Base-by-base conservation (phyloP, 2,113 vertebrate species). In the Phasianus colchicus region DNA sequence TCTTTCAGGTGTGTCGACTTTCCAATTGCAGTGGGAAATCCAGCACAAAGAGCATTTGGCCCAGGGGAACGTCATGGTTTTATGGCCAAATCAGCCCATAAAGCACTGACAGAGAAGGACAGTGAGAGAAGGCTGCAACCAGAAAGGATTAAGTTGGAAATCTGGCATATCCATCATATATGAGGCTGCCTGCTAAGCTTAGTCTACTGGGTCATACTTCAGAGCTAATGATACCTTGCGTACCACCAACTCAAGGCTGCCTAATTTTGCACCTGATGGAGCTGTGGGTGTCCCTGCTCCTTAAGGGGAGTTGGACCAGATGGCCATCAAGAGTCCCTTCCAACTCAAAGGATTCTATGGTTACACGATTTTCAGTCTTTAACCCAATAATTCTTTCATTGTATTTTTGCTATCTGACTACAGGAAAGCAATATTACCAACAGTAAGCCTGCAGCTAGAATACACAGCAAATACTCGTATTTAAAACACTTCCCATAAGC, bases 401-500 rank as follows among this genome's bases (percentile, higher is more conserved):
- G 40, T 0, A 1, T 11, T 48, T 48, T 0, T 43, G 27, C 19
- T 4, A 54, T 24, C 10, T 9, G 36, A 17, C 48, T 76, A 61
- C n/a, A 55, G 24, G 42, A 65, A 14, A 11, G 2, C 78, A 29
- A 54, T 38, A 58, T 69, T 25, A 15, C 0, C 19, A 63, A 36
- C 12, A n/a, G 30, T 8, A 52, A 47, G 54, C 7, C 67, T 24
- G 32, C 2, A 5, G 86, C 24, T 2, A 29, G 65, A 73, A 94
- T 76, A 89, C 91, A n/a, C 29, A 93, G 92, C 92, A 65, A 60
- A 78, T 72, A 80, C 34, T 90, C 79, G 90, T 90, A 83, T 64
- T 8, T 7, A 36, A 36, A 6, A 4, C 3, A 14, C 32, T 64
- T 34, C n/a, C 13, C 78, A 2, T 12, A 17, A 89, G 7, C 52